Conservation (phyloP, 2,797 vertebrate species). For the Acanthurus tractus region DNA sequence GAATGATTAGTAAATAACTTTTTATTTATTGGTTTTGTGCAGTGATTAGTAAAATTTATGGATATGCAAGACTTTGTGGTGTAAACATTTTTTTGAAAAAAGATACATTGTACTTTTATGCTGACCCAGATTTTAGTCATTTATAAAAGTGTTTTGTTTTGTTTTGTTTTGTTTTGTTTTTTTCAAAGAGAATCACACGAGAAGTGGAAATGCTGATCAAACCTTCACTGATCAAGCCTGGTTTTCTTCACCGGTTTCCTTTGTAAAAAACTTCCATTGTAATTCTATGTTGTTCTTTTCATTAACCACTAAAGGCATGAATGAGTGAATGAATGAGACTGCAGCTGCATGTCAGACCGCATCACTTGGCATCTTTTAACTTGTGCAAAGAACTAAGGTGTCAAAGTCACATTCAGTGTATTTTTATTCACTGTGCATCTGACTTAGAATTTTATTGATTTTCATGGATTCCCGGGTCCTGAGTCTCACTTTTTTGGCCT, state of each 20-base stretch:
- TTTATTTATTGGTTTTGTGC: background rate
- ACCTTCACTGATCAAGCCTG: background rate
- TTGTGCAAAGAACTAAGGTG: background rate
- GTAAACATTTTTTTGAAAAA: background rate
- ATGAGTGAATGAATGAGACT: background rate
- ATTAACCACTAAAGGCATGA: background rate
- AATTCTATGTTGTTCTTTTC: background rate
- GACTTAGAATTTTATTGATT: background rate
- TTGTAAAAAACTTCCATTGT: background rate
- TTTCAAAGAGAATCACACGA: too few relatives aligned
- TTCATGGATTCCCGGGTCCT: slow-evolving; percentile 12
- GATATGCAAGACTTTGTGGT: background rate
- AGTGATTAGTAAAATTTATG: background rate
- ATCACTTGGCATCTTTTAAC: background rate
- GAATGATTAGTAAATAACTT: background rate
- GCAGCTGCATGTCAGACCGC: background rate
- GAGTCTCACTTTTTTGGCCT: slow-evolving; percentile 9
- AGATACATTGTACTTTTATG: background rate
- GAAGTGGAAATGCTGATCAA: background rate
- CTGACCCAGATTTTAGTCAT: slow-evolving; percentile 2
- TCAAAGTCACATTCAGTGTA: background rate
- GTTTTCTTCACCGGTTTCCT: background rate
- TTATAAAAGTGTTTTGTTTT: background rate
- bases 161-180: too few relatives aligned
- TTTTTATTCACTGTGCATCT: slow-evolving; percentile 16